phyloP scores from a whole-genome alignment of 1,140 invertebrate genomes.

The Platyscapa corneri region DNA sequence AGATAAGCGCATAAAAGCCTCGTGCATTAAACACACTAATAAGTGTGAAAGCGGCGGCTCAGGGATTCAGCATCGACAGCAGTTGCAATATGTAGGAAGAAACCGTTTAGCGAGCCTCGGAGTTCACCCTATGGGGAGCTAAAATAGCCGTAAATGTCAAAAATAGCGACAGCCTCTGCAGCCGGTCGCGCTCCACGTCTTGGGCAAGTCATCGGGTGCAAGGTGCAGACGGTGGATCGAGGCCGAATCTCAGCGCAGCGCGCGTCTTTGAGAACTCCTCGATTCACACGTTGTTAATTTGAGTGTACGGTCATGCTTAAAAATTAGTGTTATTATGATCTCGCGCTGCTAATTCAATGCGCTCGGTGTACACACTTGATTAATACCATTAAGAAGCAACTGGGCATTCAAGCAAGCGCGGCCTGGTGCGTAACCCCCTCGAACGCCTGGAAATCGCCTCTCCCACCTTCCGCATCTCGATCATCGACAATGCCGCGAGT shows the following conservation, averaged over 20 bases:
- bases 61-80: too few relatives aligned
- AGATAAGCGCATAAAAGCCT: too few relatives aligned
- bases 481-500: conserved; percentile 54
- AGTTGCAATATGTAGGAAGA: too few relatives aligned
- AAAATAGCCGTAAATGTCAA: too few relatives aligned
- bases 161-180: too few relatives aligned
- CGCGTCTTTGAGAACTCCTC: conserved; percentile 61
- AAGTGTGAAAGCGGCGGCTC: too few relatives aligned
- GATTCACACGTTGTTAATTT: conserved; percentile 74
- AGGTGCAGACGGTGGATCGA: not conserved
- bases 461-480: conserved; percentile 51
- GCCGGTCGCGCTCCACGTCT: too few relatives aligned
- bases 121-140: too few relatives aligned
- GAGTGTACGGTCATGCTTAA: conserved; percentile 74
- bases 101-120: too few relatives aligned
- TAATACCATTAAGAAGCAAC: conserved; percentile 71
- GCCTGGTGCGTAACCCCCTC: conserved; percentile 37
- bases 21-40: too few relatives aligned
- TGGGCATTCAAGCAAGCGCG: conserved; percentile 60
- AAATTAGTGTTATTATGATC: conserved; percentile 73
- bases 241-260: not conserved
- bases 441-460: conserved; percentile 45
- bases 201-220: not conserved
- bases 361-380: conserved; percentile 71
- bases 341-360: conserved; percentile 59